Base-by-base conservation (phyloP, 1,140 invertebrate genomes). In the Lordiphosa clarofinis region DNA sequence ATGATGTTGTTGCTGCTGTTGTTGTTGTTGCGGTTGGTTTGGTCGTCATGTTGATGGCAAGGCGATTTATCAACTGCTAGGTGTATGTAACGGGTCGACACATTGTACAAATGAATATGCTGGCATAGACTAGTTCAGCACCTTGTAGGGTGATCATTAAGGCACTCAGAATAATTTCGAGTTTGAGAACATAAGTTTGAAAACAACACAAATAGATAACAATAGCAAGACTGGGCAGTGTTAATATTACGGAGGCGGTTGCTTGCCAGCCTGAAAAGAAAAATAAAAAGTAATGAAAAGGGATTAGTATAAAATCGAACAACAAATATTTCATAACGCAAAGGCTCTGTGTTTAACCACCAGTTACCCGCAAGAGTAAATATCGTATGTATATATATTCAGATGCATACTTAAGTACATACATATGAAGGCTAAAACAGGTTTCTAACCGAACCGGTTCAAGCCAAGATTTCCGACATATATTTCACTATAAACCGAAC, bases 151-250 rank as follows among this genome's bases (percentile, higher is more conserved):
- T 92, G 35, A 97, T 90, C 90, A 96, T 94, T 84, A 97, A 95
- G 50, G 93, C 93, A 89, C 95, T 94, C 73, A 97, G 92, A 73
- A 97, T 96, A 62, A 96, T 92, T 90, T 97, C 96, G 64, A 97
- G 90, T 67, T 94, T 90, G 33, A 97, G 91, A 28, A 96, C 95
- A 89, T 61, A 76, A 58, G 94, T 95, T 90, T 98, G 96, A 93
- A 96, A 97, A 48, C 95, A 90, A 44, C 97, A 90, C 73, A 97
- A 93, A 89, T 97, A 97, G 21, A 96, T 90, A 19, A 95, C 93
- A 48, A 95, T 95, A 57, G 95, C 89, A 37, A 94, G 91, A 73
- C 95, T 95, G 15, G 96, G 96, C 69, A 96, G 91, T 61, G 95
- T 96, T 37, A 97, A 91, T 44, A 95, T 74, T 63, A 97, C 92